These are phyloP conservation scores for Ariopsis seemanni DNA, from an alignment of 2,113 vertebrate genomes.

Conservation along the genomic window DNA sequence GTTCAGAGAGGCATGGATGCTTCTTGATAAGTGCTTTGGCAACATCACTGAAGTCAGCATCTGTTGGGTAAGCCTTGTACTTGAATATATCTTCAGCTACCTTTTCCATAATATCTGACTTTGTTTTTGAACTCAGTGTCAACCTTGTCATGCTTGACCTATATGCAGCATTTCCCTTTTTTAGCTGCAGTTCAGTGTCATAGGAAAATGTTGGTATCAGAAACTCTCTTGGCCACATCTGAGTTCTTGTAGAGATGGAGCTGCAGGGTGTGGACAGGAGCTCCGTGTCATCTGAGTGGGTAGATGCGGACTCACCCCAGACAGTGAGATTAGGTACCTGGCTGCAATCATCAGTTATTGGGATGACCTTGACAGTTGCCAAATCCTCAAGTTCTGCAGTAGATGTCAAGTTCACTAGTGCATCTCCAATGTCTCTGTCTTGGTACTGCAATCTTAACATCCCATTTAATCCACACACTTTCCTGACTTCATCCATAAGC, in stretches of 20 bases:
- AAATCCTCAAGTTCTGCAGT: neutral
- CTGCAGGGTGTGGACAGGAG: neutral
- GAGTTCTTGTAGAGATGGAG: neutral
- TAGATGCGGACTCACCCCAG: neutral
- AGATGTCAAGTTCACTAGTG: neutral
- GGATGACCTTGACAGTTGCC: neutral
- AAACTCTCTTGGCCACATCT: neutral
- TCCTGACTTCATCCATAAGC: neutral
- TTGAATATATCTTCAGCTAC: neutral
- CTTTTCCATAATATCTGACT: neutral
- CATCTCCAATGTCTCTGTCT: neutral
- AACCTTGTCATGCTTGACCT: neutral
- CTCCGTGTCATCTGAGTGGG: neutral
- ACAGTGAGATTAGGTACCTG: neutral
- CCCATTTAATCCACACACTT: neutral
- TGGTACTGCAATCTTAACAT: neutral
- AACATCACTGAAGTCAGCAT: neutral
- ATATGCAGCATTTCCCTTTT: neutral
- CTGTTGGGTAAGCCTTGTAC: neutral
- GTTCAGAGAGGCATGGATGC: neutral
- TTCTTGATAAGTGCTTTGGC: neutral
- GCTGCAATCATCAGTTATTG: neutral
- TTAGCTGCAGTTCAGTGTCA: neutral
- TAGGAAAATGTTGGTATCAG: neutral
- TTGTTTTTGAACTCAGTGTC: neutral